A percentile compares a stretch with the other conserved stretches of the same genome.
These are phyloP conservation scores for Acanthosepion esculentum DNA, from an alignment of 2,888 invertebrate genomes.

Conservation along the genomic window DNA sequence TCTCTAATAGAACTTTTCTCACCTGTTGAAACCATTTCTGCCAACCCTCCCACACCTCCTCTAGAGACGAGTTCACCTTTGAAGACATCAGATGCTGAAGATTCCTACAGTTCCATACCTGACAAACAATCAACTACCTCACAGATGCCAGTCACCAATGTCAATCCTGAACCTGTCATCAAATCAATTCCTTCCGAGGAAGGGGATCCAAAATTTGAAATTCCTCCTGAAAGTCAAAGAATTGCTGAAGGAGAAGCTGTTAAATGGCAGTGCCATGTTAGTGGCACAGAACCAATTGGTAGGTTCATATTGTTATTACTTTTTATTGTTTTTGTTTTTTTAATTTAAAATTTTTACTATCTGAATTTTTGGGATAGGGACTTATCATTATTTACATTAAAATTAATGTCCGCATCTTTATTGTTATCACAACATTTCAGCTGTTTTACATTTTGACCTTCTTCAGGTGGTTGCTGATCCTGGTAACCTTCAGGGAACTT, in stretches of 20 bases:
- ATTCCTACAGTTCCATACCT: background rate
- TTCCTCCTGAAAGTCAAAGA: constrained; percentile 65
- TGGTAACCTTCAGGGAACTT: too few species aligned
- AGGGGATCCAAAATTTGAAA: constrained; percentile 70
- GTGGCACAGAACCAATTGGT: constrained; percentile 70
- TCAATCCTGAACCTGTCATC: constrained; percentile 50
- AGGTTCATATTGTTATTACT: constrained; percentile 48
- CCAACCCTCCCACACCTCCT: background rate
- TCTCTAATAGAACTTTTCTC: constrained; percentile 44
- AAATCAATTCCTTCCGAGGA: constrained; percentile 63
- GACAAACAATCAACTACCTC: constrained; percentile 4
- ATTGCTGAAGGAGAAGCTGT: constrained; percentile 70
- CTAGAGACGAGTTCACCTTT: background rate
- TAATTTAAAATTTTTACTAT: background rate
- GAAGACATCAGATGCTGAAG: background rate
- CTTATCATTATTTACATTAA: too few species aligned
- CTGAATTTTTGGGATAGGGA: too few species aligned
- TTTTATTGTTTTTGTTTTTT: background rate
- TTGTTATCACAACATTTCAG: too few species aligned
- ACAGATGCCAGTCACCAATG: background rate
- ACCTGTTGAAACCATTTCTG: background rate
- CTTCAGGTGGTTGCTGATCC: too few species aligned
- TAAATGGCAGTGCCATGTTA: constrained; percentile 66
- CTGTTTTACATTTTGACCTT: too few species aligned
- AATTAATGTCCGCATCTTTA: too few species aligned